These are phyloP conservation scores for Chrysolina oricalcia DNA, from an alignment of 2,888 invertebrate genomes.

Conservation along the genomic window DNA sequence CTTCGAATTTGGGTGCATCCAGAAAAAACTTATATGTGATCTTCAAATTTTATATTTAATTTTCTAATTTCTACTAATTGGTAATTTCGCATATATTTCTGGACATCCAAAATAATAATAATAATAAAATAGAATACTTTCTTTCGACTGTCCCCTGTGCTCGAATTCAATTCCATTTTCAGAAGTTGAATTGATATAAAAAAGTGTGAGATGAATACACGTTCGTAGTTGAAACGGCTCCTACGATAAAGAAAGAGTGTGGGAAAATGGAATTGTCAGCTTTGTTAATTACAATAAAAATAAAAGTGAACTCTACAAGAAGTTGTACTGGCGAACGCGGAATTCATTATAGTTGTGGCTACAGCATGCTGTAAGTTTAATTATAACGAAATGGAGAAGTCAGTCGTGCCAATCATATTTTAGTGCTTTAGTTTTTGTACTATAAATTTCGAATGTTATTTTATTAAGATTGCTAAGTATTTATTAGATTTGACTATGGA, in stretches of 20 bases:
- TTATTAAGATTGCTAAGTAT: background rate
- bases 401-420: background rate
- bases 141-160: background rate
- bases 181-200: slow-evolving; percentile 1
- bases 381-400: slow-evolving; percentile 4
- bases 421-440: background rate
- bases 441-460: background rate
- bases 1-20: too few relatives aligned
- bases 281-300: slow-evolving; percentile 17
- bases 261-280: slow-evolving; percentile 13
- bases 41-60: too few relatives aligned
- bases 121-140: background rate
- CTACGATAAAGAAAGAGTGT: slow-evolving; percentile 12
- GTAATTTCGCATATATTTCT: too few relatives aligned
- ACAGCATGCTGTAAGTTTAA: slow-evolving; percentile 1
- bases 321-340: background rate
- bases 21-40: too few relatives aligned
- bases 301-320: background rate
- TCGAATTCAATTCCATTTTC: background rate
- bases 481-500: too few relatives aligned
- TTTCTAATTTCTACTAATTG: too few relatives aligned
- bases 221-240: slow-evolving; percentile 1
- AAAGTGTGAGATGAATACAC: slow-evolving; percentile 13
- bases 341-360: slow-evolving; percentile 3
- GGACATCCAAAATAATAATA: too few relatives aligned